These are phyloP conservation scores for Anthrax anthrax DNA, from an alignment of 2,888 invertebrate species.

Conservation along the genomic window DNA sequence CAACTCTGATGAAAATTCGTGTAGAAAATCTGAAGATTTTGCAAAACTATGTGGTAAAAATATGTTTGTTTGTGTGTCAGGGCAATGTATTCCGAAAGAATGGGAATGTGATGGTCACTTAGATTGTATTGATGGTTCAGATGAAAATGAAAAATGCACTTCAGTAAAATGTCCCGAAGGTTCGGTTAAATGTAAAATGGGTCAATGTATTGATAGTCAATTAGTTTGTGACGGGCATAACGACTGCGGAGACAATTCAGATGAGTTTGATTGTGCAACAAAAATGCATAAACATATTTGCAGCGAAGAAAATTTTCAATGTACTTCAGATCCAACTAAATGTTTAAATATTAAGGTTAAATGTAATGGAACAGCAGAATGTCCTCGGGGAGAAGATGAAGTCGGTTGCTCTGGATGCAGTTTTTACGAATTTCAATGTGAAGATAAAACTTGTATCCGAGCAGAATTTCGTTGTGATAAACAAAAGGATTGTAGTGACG, in stretches of 20 bases:
- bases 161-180: slow-evolving; percentile 22
- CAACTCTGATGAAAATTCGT: slow-evolving; percentile 40
- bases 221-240: slow-evolving; percentile 43
- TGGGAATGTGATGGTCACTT: slow-evolving; percentile 57
- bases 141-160: slow-evolving; percentile 48
- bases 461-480: slow-evolving; percentile 44
- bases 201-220: slow-evolving; percentile 40
- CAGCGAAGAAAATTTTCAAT: slow-evolving; percentile 23
- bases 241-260: slow-evolving; percentile 44
- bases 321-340: slow-evolving; percentile 21
- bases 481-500: slow-evolving; percentile 52
- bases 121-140: slow-evolving; percentile 63
- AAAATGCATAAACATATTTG: slow-evolving; percentile 30
- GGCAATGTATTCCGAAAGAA: slow-evolving; percentile 50
- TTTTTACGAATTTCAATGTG: slow-evolving; percentile 52
- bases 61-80: slow-evolving; percentile 49
- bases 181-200: slow-evolving; percentile 34
- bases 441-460: slow-evolving; percentile 44
- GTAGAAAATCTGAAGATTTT: slow-evolving; percentile 19
- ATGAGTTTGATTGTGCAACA: slow-evolving; percentile 37
- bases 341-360: slow-evolving; percentile 32
- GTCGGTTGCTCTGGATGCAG: slow-evolving; percentile 40
- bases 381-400: slow-evolving; percentile 61
- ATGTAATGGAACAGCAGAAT: slow-evolving; percentile 52
- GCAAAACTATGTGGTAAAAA: slow-evolving; percentile 29